Base-by-base conservation (phyloP, 2,888 invertebrate species). In the Allacma fusca region DNA sequence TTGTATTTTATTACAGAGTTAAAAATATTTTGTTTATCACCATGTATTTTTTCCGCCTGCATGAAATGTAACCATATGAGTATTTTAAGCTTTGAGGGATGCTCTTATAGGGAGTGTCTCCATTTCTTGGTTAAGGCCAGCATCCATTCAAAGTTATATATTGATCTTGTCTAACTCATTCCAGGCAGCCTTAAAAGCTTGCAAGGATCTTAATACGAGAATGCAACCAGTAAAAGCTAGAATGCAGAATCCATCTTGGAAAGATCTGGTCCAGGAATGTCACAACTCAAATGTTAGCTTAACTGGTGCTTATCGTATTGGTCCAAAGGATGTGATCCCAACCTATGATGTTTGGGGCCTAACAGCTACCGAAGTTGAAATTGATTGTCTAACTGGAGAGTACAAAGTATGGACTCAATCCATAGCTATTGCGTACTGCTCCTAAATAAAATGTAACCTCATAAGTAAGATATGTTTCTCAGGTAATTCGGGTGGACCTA, bases 361-460 rank as follows among this genome's bases (percentile, higher is more conserved):
- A 16, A 86, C 85, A 0, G 84, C 85, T 12, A 80, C 86, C 1
- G 87, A 88, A 82, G 86, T 87, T 19, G 93, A 94, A 86, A 86
- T 94, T 0, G 95, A 95, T 86, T 28, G 50, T 21, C 62, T 77
- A 0, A 77, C 77, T 23, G 77, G 77, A 57, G 77, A 77, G 44
- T 77, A 67, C 62, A 76, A 76, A 23, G 70, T 76, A 43, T 19
- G n/a, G n/a, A n/a, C n/a, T n/a, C n/a, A n/a, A n/a, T n/a, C n/a
- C n/a, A n/a, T n/a, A n/a, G n/a, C n/a, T n/a, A n/a, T n/a, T n/a
- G n/a, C n/a, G n/a, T 19, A 26, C 12, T 68, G 50, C 24, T 16
- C 2, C 19, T 16, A 1, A 44, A 5, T 12, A 50, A 5, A 50
- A 16, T 50, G n/a, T 50, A 50, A 50, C n/a, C 1, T 19, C 16